phyloP scores from a whole-genome alignment of 2,113 vertebrate species.

The Pipa parva region DNA sequence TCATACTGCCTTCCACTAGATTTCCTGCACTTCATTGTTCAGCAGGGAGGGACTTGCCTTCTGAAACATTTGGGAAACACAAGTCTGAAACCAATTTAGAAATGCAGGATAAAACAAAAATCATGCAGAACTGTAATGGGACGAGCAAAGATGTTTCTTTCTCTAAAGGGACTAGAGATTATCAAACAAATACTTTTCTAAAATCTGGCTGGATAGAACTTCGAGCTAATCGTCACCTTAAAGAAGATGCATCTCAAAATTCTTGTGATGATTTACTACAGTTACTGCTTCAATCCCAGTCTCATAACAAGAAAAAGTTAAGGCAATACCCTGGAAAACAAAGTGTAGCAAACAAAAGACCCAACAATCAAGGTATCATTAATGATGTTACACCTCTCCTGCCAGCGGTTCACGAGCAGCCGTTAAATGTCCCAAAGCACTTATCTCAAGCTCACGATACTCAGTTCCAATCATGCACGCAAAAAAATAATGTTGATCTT shows the following conservation, averaged over 20 bases:
- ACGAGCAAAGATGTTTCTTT: constrained; percentile 53
- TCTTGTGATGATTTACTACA: constrained; percentile 52
- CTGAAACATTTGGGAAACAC: constrained; percentile 47
- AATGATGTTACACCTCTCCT: constrained; percentile 50
- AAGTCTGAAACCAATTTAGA: constrained; percentile 37
- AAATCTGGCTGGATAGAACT: constrained; percentile 75
- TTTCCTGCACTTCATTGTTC: constrained; percentile 41
- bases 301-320: constrained; percentile 57
- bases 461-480: constrained; percentile 54
- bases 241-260: constrained; percentile 54
- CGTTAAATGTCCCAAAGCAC: constrained; percentile 58
- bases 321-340: constrained; percentile 67
- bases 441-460: constrained; percentile 49
- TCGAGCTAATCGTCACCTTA: constrained; percentile 61
- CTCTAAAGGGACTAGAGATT: constrained; percentile 49
- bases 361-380: constrained; percentile 59
- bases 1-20: background rate
- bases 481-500: constrained; percentile 49
- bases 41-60: constrained; percentile 40
- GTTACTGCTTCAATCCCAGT: constrained; percentile 59
- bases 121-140: constrained; percentile 44
- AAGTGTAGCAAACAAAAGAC: constrained; percentile 54
- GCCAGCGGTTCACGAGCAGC: constrained; percentile 65
- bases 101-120: constrained; percentile 50
- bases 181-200: constrained; percentile 48